Percentiles rank a stretch among this genome's conserved stretches.
phyloP scores from a whole-genome alignment of 2,888 invertebrate species.

The Agrilus biguttatus region DNA sequence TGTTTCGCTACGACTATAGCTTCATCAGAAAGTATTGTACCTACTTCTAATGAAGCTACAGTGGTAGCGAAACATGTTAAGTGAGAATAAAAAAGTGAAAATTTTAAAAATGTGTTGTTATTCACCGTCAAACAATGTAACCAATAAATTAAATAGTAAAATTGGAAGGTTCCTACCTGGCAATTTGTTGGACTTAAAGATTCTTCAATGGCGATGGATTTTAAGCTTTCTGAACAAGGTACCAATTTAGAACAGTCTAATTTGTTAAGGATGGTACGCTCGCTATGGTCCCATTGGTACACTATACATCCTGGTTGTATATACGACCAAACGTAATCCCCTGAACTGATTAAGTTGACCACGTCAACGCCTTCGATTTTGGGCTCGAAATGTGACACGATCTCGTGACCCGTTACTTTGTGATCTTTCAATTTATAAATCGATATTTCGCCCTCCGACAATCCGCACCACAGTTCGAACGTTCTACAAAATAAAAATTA shows the following conservation, averaged over 20 bases:
- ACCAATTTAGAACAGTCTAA: slow-evolving; percentile 85
- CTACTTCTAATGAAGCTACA: no score
- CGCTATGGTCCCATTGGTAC: slow-evolving; percentile 69
- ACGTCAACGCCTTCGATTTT: slow-evolving; percentile 49
- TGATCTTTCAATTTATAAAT: slow-evolving; percentile 59
- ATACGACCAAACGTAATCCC: slow-evolving; percentile 60
- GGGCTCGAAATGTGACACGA: slow-evolving; percentile 45
- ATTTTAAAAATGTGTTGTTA: no score
- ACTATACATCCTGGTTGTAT: slow-evolving; percentile 78
- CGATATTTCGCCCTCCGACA: slow-evolving; percentile 62
- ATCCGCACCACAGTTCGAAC: slow-evolving; percentile 82
- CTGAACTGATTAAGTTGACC: slow-evolving; percentile 50
- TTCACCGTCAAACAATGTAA: no score
- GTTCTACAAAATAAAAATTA: slow-evolving; percentile 23
- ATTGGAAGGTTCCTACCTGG: slow-evolving; percentile 38
- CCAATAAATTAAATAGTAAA: background rate
- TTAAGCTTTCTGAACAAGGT: slow-evolving; percentile 83
- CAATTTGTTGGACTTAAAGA: slow-evolving; percentile 63
- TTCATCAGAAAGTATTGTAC: no score
- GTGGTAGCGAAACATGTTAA: no score
- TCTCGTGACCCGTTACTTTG: slow-evolving; percentile 60
- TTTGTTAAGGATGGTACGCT: slow-evolving; percentile 54
- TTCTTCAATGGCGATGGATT: slow-evolving; percentile 82
- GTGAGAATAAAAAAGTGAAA: no score
- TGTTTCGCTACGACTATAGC: no score